Base-by-base conservation (phyloP, 2,113 vertebrate genomes). In the Trogon melanurus region DNA sequence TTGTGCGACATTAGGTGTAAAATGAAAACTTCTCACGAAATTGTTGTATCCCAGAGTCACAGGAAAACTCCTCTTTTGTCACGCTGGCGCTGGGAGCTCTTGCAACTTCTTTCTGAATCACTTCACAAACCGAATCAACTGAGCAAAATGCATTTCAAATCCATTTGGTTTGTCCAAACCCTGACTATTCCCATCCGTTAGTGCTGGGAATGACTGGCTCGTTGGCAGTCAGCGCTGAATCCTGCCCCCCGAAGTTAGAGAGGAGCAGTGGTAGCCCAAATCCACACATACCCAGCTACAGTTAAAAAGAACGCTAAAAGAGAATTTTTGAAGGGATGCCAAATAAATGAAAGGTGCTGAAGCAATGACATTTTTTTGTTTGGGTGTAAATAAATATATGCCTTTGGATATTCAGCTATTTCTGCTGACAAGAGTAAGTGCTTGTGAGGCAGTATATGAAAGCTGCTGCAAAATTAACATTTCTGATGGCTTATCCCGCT, bases 1-100 rank as follows among this genome's bases (percentile, higher is more conserved):
- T 22, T 57, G 5, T 20, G 32, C 9, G 5, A 9, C 1, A 1
- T 14, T 44, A 9, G 1, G 10, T 3, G 1, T 22, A 53, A 82
- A 64, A 38, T 19, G 10, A 51, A 36, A 70, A 47, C 6, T 17
- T 61, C 4, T 13, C 38, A 27, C 6, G 41, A 18, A 65, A 50
- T 21, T 21, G 4, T 38, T 26, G 2, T 32, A 14, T 72, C 21
- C 17, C 1, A 0, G 30, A 73, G 16, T 41, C 3, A 8, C 7
- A 44, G 71, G 15, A 13, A 50, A 56, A 27, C 6, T 20, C 9
- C 11, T 12, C 1, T 34, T 84, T 32, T 30, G 14, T 62, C 27
- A 14, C 0, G 6, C 9, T 72, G 62, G 11, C 85, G 58, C 41
- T 50, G 16, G 30, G 32, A 91, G 44, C n/a, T 75, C 36, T 22